phyloP scores from a whole-genome alignment of 2,888 invertebrate species.

The Notodonta dromedarius region DNA sequence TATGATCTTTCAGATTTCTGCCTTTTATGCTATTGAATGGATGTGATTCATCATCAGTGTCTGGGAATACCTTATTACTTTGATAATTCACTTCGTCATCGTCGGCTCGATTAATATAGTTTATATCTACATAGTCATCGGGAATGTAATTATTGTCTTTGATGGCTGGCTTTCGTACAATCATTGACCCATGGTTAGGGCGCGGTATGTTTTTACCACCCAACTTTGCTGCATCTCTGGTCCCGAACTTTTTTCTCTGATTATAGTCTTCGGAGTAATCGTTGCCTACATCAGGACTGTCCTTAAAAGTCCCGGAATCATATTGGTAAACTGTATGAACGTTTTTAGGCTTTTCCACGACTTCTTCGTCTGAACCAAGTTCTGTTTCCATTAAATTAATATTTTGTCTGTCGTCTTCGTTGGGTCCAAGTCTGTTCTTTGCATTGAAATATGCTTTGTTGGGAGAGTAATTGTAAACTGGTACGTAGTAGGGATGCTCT shows the following conservation, averaged over 20 bases:
- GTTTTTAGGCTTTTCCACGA: not conserved
- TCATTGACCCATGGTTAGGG: not conserved
- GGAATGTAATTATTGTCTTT: constrained; percentile 28
- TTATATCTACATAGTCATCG: constrained; percentile 51
- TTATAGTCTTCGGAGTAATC: constrained; percentile 3
- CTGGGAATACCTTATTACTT: constrained; percentile 15
- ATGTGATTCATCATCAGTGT: constrained; percentile 30
- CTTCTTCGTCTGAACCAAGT: constrained; percentile 9
- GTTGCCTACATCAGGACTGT: constrained; percentile 3
- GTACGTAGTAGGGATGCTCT: constrained; percentile 51
- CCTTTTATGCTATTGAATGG: constrained; percentile 30
- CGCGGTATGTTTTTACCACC: not conserved
- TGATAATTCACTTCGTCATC: not conserved
- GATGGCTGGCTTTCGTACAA: constrained; percentile 10
- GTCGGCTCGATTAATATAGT: constrained; percentile 45
- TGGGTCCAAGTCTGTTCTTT: constrained; percentile 54
- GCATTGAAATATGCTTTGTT: constrained; percentile 59
- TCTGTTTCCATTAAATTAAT: constrained; percentile 13
- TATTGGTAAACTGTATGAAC: not conserved
- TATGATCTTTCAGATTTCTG: constrained; percentile 37
- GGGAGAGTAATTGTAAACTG: constrained; percentile 49
- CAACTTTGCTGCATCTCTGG: not conserved
- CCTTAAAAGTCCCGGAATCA: not conserved
- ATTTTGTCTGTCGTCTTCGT: constrained; percentile 24
- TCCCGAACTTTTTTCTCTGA: constrained; percentile 16